A percentile compares a stretch with the other conserved stretches of the same genome.
Conservation (phyloP, 2,888 invertebrate genomes). For the Periphyllus acericola region DNA sequence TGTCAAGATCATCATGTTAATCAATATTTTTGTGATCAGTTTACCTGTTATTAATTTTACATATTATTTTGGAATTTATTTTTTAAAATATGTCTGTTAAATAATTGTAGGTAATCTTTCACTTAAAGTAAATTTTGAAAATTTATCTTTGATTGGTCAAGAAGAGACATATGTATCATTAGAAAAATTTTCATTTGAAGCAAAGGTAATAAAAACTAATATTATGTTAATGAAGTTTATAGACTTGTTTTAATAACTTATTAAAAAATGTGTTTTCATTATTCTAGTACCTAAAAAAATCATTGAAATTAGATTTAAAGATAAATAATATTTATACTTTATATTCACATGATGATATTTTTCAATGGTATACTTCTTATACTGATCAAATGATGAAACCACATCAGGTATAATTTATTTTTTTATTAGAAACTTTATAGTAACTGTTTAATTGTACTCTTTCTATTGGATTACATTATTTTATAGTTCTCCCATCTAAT, state of each 20-base stretch:
- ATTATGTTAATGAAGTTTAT: not conserved
- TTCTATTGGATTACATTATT: not conserved
- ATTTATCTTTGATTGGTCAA: conserved; percentile 51
- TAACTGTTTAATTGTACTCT: not conserved
- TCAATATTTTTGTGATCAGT: no score
- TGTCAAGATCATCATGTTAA: not conserved
- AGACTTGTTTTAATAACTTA: not conserved
- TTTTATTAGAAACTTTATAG: not conserved
- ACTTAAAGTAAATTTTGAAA: conserved; percentile 45
- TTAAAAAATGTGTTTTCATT: not conserved
- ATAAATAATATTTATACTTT: conserved; percentile 45
- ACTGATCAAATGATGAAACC: conserved; percentile 47
- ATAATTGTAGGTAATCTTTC: conserved; percentile 51
- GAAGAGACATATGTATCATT: conserved; percentile 71
- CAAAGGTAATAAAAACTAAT: conserved; percentile 70
- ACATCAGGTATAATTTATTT: conserved; percentile 35
- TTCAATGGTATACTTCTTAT: conserved; percentile 43
- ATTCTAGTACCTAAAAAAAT: conserved; percentile 36
- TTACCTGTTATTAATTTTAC: no score
- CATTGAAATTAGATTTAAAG: conserved; percentile 47
- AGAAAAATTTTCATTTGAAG: conserved; percentile 73
- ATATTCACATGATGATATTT: conserved; percentile 56
- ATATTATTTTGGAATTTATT: no score
- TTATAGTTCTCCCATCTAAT: not conserved
- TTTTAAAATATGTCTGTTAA: no score